Conservation (phyloP, 1,140 invertebrate genomes). For the Akabosia matsudoensis region DNA sequence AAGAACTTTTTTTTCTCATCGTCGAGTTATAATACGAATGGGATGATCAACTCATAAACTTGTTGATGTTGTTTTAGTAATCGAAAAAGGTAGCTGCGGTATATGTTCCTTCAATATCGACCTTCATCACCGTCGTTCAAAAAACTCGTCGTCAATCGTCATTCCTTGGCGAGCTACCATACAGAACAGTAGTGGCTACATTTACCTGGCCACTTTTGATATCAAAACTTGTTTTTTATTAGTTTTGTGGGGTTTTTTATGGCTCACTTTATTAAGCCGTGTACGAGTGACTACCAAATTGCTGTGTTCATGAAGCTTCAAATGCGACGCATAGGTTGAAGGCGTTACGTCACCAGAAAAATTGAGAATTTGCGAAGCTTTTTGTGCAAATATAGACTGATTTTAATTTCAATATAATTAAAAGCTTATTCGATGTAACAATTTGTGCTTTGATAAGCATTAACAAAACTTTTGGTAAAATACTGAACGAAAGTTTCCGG, state of each 20-base stretch:
- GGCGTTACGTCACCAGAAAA: no score
- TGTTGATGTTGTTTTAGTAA: not conserved
- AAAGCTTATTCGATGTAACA: not conserved
- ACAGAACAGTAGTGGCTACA: not conserved
- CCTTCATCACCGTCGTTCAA: not conserved
- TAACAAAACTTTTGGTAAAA: not conserved
- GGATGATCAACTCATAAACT: not conserved
- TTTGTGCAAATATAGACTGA: no score
- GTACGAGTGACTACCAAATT: not conserved
- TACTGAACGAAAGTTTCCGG: not conserved
- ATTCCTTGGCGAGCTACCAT: not conserved
- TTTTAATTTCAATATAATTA: no score
- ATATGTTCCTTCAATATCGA: not conserved
- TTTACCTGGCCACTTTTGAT: not conserved
- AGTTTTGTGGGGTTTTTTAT: not conserved
- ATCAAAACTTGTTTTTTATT: constrained; percentile 10
- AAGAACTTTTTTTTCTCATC: constrained; percentile 14
- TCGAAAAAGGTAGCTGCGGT: not conserved
- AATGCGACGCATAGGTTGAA: no score
- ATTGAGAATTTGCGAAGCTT: no score
- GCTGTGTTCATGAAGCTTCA: constrained; percentile 1
- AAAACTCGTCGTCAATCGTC: not conserved
- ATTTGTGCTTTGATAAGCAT: not conserved
- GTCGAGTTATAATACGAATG: not conserved
- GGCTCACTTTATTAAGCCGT: not conserved